Evolutionary conservation across 2,797 vertebrate genomes (phyloP), one percentile per base, ranked within the genome.

Genomic region (Sus cebifrons): DNA sequence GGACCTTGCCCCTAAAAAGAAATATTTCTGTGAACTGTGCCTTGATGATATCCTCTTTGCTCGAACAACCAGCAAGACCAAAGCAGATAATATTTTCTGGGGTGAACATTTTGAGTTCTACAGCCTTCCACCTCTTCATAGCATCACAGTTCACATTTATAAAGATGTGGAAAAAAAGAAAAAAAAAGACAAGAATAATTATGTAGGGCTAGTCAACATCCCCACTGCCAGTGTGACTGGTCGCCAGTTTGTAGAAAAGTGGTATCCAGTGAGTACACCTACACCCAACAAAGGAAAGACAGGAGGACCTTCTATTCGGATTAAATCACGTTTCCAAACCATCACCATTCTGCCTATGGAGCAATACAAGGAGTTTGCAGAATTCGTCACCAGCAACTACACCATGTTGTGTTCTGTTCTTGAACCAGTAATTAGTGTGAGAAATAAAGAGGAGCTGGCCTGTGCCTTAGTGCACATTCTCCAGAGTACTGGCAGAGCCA

Each of bases 101-200:
- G 99, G 99, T 0, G 99, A 99, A 98, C 99, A 99, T 99, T 99
- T 99, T 23, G 99, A 99, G 96, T 99, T 99, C 97, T 98, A 98
- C 16, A 93, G 99, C 83, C 99, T 99, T 90, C 99, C 99, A 0
- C 88, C 98, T 15, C 95, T 99, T 77, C 99, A 98, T 94, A 99
- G 99, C 98, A 97, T 99, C 98, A 99, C 99, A 0, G 99, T 99
- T 96, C 99, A 99, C 98, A 99, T 99, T 97, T 99, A 99, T 98
- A 99, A 99, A 75, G 99, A 99, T 36, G 95, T 98, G 9, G 99
- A 99, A 98, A 99, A 99, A 98, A 99, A 99, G 98, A 99, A 99
- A 98, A 99, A 99, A 96, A 99, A 99, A 97, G 99, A 99, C 97
- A 99, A 99, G 98, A 99, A 99, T 98, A 99, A 99, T 98, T 99